phyloP scores from a whole-genome alignment of 2,797 vertebrate genomes.

The Sebastes wilsoni region DNA sequence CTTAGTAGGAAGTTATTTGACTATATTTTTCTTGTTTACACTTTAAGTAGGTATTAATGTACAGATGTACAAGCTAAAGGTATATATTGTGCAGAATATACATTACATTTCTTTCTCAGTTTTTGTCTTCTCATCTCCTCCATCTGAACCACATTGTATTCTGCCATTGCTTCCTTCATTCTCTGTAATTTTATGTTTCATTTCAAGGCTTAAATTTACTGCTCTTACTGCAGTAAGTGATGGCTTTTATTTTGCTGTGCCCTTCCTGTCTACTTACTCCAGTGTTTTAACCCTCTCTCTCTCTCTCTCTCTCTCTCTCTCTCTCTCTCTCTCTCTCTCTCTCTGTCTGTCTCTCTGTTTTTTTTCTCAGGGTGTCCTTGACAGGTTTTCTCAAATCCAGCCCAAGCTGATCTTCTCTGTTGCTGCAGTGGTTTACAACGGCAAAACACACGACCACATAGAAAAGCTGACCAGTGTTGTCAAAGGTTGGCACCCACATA shows the following conservation, averaged over 20 bases:
- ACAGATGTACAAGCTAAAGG: neutral
- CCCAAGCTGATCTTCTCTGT: conserved; percentile 96
- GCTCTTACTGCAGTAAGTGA: neutral
- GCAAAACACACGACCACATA: conserved; percentile 92
- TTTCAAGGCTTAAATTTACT: neutral
- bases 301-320: neutral
- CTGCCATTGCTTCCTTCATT: neutral
- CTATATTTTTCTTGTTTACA: neutral
- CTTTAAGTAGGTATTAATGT: neutral
- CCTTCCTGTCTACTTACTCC: neutral
- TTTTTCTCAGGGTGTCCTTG: conserved; percentile 89
- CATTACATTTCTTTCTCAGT: neutral
- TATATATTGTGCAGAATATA: neutral
- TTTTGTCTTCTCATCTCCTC: neutral
- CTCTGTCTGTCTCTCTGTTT: neutral
- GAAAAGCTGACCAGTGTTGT: conserved; percentile 94
- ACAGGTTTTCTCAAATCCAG: conserved; percentile 97
- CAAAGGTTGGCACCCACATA: conserved; percentile 83
- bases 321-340: neutral
- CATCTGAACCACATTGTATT: neutral
- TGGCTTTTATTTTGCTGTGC: neutral
- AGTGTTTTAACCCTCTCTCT: neutral
- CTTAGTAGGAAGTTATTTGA: neutral
- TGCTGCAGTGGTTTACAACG: conserved; percentile 93
- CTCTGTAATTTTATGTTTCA: neutral